A percentile compares a stretch with the other conserved stretches of the same genome.
Conservation (phyloP, 2,113 vertebrate species). For the Carassius auratus region DNA sequence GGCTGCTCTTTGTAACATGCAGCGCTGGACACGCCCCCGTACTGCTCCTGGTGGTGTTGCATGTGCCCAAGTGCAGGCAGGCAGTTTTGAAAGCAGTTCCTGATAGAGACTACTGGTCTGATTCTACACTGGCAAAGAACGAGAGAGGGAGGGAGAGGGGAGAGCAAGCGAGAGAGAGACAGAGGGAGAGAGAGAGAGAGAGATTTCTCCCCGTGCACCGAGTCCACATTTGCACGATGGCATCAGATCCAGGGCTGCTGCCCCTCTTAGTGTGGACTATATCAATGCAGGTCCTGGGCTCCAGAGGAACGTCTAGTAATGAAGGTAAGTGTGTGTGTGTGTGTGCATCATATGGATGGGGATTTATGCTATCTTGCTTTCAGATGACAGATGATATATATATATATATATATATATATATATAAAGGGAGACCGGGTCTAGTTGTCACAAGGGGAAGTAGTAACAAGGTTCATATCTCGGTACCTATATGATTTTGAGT, state of each 20-base stretch:
- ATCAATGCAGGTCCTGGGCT: slow-evolving; percentile 69
- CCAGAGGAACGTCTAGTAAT: slow-evolving; percentile 66
- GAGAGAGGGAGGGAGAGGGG: slow-evolving; percentile 57
- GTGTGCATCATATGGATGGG: background rate
- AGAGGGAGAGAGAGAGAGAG: slow-evolving; percentile 64
- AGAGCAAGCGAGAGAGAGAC: slow-evolving; percentile 62
- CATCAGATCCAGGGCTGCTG: slow-evolving; percentile 75
- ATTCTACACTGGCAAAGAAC: slow-evolving; percentile 49
- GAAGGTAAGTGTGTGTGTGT: slow-evolving; percentile 70
- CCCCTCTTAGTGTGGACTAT: slow-evolving; percentile 78
- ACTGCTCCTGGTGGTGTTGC: slow-evolving; percentile 59
- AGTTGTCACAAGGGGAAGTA: background rate
- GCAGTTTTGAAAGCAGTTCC: slow-evolving; percentile 59
- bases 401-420: background rate
- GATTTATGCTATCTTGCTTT: background rate
- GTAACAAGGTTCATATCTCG: background rate
- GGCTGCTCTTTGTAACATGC: slow-evolving; percentile 65
- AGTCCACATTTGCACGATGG: slow-evolving; percentile 74
- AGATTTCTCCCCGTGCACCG: slow-evolving; percentile 51
- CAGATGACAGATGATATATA: background rate
- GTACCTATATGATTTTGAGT: background rate
- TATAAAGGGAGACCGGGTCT: background rate
- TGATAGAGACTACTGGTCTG: slow-evolving; percentile 46
- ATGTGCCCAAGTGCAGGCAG: slow-evolving; percentile 61
- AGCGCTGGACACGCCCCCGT: slow-evolving; percentile 57